Evolutionary conservation across 2,113 vertebrate species (phyloP), one percentile per base, ranked within the genome.

Genomic region (Clinocottus analis): DNA sequence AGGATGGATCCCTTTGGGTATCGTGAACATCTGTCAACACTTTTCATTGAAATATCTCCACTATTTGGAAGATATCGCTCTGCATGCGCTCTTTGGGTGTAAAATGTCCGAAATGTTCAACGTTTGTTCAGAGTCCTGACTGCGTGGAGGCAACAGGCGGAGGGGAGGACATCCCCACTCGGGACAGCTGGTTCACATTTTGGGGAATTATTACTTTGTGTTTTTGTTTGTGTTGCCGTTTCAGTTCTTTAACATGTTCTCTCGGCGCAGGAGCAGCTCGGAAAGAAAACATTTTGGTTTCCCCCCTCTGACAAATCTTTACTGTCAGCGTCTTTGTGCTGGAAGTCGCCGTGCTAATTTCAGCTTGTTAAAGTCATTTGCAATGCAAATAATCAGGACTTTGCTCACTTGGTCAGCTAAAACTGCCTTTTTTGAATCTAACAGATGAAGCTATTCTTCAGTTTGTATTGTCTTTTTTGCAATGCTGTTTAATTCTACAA

Each of bases 161-260:
- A 61, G 39, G 23, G 25, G n/a, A 25, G 27, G 17, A 41, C 77
- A 29, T n/a, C n/a, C n/a, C n/a, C n/a, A n/a, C n/a, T n/a, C n/a
- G n/a, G n/a, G 29, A 68, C 91, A 94, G 90, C 90, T 93, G 91
- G 59, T 91, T 93, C 84, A 70, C 21, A 90, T 93, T 85, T 84
- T 29, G 33, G 85, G 61, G 41, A 77, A 63, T 74, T 61, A 80
- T 59, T 80, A n/a, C n/a, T n/a, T n/a, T n/a, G n/a, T n/a, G n/a
- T n/a, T n/a, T n/a, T n/a, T n/a, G 82, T 85, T 72, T 72, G 55
- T 87, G 60, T 80, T 82, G 66, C 88, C 72, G 78, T 89, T 87
- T 89, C 81, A 66, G 77, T 61, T 80, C 72, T 63, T 83, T 64
- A 25, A 62, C 65, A 45, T 76, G 68, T 82, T 80, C 64, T 70